Conservation (phyloP, 2,113 vertebrate species). For the Microcebus jonahi region DNA sequence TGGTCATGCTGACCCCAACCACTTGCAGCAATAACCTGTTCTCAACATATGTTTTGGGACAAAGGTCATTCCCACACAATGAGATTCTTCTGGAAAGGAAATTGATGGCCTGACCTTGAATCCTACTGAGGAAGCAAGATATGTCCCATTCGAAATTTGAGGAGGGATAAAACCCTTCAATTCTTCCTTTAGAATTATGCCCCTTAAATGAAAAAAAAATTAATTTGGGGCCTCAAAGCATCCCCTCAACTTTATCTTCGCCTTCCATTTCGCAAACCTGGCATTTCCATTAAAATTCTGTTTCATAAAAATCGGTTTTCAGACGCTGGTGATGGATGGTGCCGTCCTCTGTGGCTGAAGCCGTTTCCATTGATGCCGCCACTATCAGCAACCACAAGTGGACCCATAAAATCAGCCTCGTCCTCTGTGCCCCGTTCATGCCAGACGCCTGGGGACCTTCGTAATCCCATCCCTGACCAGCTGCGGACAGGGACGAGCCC, state of each 20-base stretch:
- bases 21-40: neutral
- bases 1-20: accelerated
- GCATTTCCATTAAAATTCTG: neutral
- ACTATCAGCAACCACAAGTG: neutral
- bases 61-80: conserved; percentile 1
- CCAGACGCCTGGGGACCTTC: neutral
- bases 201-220: neutral
- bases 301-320: conserved; percentile 21
- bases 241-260: neutral
- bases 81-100: neutral
- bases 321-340: neutral
- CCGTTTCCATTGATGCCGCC: neutral
- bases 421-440: neutral
- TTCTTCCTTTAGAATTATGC: neutral
- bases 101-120: neutral
- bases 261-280: neutral
- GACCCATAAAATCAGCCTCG: neutral
- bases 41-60: neutral
- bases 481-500: neutral
- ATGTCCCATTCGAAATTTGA: neutral
- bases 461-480: neutral
- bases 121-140: neutral
- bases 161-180: neutral
- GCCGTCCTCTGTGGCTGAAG: neutral
- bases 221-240: neutral